Base-by-base conservation (phyloP, 2,113 vertebrate species). In the Trematocara stigmaticum region DNA sequence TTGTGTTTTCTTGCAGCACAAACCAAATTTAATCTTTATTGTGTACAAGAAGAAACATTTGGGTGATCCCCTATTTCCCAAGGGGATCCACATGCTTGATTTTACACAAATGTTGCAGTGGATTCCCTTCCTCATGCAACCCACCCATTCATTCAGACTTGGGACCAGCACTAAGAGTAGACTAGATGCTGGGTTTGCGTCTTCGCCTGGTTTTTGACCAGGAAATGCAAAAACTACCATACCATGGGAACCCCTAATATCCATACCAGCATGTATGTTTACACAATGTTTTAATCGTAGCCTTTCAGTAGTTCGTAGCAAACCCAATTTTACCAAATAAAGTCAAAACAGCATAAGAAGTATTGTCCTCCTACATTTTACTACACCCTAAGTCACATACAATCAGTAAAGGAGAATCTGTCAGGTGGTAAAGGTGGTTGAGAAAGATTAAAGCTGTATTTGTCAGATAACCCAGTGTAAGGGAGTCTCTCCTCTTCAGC, bases 361-460 rank as follows among this genome's bases (percentile, higher is more conserved):
- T 57, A 57, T 31, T 57, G 26, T 31, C 56, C 56, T 31, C 13
- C 26, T 57, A 10, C 47, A 9, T 81, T 90, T 87, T 42, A 66
- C 31, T 55, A 56, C 83, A 83, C 38, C 85, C 51, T 10, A 61
- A 64, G 90, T 94, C 82, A 91, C 66, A 56, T 86, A 87, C 89
- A 90, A 71, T 57, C 83, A 52, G 87, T n/a, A 53, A 85, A 91
- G 91, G 84, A 79, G 82, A 87, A 81, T 85, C 71, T 87, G 87
- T 84, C 13, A 3, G 13, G 52, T 40, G n/a, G 35, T 91, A 69
- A 88, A 88, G 84, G 51, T 10, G 51, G 29, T 13, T 15, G 57
- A 84, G 35, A 80, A 51, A 83, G 85, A 90, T 95, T 95, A 94
- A 78, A 87, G 88, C 88, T 91, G 89, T 88, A 79, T 85, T 88